Conservation (phyloP, 1,140 invertebrate species). For the Psix sp. region DNA sequence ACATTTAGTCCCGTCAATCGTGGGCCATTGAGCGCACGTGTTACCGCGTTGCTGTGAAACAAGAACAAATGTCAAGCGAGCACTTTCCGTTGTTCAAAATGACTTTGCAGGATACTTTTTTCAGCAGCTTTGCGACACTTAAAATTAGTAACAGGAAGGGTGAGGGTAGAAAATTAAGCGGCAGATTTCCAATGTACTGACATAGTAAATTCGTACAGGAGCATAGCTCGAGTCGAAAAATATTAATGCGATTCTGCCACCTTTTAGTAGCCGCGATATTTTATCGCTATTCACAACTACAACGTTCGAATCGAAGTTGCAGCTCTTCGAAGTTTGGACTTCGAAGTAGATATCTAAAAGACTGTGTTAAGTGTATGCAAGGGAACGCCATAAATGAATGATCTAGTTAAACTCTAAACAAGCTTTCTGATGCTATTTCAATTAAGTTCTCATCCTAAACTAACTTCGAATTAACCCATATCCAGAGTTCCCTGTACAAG, state of each 20-base stretch:
- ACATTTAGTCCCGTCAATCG: constrained; percentile 52
- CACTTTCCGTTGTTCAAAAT: constrained; percentile 25
- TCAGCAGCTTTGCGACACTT: constrained; percentile 53
- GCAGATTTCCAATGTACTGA: too few relatives aligned
- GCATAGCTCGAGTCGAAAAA: too few relatives aligned
- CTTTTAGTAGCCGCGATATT: too few relatives aligned
- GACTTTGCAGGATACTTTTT: neutral
- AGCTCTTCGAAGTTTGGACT: too few relatives aligned
- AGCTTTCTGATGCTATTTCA: constrained; percentile 45
- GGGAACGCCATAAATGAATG: constrained; percentile 32
- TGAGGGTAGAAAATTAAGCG: too few relatives aligned
- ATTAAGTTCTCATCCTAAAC: constrained; percentile 49
- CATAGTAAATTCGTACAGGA: too few relatives aligned
- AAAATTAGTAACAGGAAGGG: constrained; percentile 27
- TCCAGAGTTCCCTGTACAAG: constrained; percentile 20
- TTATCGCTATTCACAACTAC: too few relatives aligned
- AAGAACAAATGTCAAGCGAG: constrained; percentile 54
- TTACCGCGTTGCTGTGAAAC: constrained; percentile 34
- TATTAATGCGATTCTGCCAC: too few relatives aligned
- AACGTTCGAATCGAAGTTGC: too few relatives aligned
- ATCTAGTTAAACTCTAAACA: constrained; percentile 55
- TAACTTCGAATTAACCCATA: constrained; percentile 44
- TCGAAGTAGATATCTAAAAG: too few relatives aligned
- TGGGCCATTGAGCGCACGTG: constrained; percentile 46
- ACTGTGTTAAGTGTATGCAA: too few relatives aligned